Evolutionary conservation across 2,888 invertebrate species (phyloP).

Genomic region (Phlogophora meticulosa): DNA sequence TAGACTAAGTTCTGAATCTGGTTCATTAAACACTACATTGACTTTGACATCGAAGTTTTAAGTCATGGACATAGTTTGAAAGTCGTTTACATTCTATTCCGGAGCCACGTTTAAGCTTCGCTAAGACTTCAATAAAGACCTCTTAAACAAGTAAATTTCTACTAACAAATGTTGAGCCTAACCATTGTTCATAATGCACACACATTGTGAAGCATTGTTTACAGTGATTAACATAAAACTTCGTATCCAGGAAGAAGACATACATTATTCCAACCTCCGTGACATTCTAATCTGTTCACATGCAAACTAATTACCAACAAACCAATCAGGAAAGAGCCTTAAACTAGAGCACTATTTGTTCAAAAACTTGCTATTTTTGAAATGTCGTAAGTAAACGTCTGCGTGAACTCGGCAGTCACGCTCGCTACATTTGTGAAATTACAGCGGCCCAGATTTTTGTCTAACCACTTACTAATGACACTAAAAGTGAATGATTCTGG

Average conservation of each 20-base stretch:
- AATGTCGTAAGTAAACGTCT: slow-evolving; percentile 29
- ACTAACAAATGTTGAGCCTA: slow-evolving; percentile 24
- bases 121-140: not conserved
- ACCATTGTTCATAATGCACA: slow-evolving; percentile 25
- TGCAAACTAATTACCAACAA: slow-evolving; percentile 47
- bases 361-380: slow-evolving; percentile 43
- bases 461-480: slow-evolving; percentile 57
- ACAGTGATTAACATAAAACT: slow-evolving; percentile 22
- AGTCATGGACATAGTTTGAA: slow-evolving; percentile 33
- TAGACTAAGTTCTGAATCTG: slow-evolving; percentile 4
- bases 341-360: slow-evolving; percentile 55
- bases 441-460: slow-evolving; percentile 63
- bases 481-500: slow-evolving; percentile 55
- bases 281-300: slow-evolving; percentile 52
- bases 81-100: slow-evolving; percentile 40
- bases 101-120: not conserved
- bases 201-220: slow-evolving; percentile 22
- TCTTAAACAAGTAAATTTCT: slow-evolving; percentile 21
- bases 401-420: slow-evolving; percentile 64
- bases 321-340: slow-evolving; percentile 42
- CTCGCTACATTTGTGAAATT: slow-evolving; percentile 69
- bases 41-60: slow-evolving; percentile 24
- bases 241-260: slow-evolving; percentile 37
- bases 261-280: slow-evolving; percentile 27
- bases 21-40: not conserved